Evolutionary conservation across 1,140 invertebrate genomes (phyloP), one percentile per base, ranked within the genome.

Genomic region (Drosophila takahashii): DNA sequence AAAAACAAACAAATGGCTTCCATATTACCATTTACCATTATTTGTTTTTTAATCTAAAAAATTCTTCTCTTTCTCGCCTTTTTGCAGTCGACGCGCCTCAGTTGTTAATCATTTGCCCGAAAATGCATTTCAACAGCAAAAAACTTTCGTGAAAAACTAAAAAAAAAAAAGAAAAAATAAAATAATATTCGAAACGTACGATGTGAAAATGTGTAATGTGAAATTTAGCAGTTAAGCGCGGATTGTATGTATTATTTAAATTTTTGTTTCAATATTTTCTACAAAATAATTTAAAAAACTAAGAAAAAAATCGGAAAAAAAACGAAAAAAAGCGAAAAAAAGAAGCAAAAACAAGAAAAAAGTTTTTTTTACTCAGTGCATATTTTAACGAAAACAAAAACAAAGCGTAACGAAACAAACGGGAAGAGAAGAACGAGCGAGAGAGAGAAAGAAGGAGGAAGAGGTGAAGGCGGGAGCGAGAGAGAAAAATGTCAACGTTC

Each of bases 401-500:
- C 22, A 67, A 61, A 47, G 29, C 48, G 50, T 62, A 42, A 39
- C 52, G 34, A 57, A 73, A n/a, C n/a, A n/a, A 22, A 29, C 32
- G 62, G 39, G 15, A 65, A 53, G 16, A 50, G 51, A 37, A 79
- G 70, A 37, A 79, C 56, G 53, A 80, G 56, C 32, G 32, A 32
- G 32, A 32, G 32, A 6, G n/a, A 62, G 37, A 37, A 18, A 37
- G 36, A 36, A 22, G 51, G 51, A 59, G 52, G 29, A 32, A 64
- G 34, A 16, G 39, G 61, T 15, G 57, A 65, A 58, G 57, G 59
- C 53, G 27, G 44, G 57, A 86, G 72, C 71, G 77, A 67, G 61
- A 70, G 53, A 65, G 65, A 87, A 91, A 91, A 86, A 92, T 92
- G 90, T 92, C 90, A 91, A 92, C 90, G 79, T 92, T 92, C 79